Evolutionary conservation across 2,888 invertebrate species (phyloP), one percentile per base, ranked within the genome.

Genomic region (Lithophane ornitopus): DNA sequence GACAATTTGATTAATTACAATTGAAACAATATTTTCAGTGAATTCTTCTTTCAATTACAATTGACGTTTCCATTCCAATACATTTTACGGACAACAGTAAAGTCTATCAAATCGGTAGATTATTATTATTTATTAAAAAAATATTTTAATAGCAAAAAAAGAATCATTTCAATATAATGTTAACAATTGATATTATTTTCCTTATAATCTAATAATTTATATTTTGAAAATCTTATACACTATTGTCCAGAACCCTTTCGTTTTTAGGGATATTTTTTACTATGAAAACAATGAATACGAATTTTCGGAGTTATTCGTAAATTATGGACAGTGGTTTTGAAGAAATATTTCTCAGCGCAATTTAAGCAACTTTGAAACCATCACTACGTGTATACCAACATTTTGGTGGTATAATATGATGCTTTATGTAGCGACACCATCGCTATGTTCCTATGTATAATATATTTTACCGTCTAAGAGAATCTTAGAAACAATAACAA

Each of bases 121-220:
- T 63, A 72, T 66, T 71, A 79, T 73, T 76, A 52, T 69, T 76
- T 22, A 67, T 54, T 14, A 76, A 78, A 75, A 85, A 79, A 76
- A 85, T 67, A 74, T 75, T 70, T 70, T 62, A 75, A 77, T 78
- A 80, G 85, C 77, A 83, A 74, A 77, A 71, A 76, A 58, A 56
- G 70, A 85, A 81, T 86, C 73, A 81, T 89, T 74, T 77, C 65
- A 80, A 86, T 78, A 89, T 81, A 87, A 81, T 80, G 81, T 87
- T 85, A 86, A 85, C 83, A 84, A 84, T 84, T 86, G 86, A 88
- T 90, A 88, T 85, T 85, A 81, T 86, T 87, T 80, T 82, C 46
- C 82, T 88, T 90, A 88, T 26, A 85, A 44, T 62, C 85, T 89
- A 88, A 78, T 82, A 83, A 82, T 88, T 88, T 85, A 81, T 81